Conservation (phyloP, 2,113 vertebrate species). For the Channa argus region DNA sequence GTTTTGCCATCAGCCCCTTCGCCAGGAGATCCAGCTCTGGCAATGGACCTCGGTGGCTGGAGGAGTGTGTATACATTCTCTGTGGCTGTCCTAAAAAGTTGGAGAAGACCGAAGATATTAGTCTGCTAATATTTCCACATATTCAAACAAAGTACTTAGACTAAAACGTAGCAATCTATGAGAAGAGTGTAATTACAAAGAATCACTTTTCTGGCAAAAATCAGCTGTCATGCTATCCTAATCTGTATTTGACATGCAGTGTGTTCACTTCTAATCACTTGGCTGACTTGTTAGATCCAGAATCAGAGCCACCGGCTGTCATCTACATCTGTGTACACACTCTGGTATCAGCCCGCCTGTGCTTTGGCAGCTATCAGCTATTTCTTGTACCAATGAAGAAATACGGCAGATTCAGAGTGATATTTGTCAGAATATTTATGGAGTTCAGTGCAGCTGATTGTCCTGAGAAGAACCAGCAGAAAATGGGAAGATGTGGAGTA, state of each 20-base stretch:
- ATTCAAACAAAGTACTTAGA: neutral
- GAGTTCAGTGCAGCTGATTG: conserved; percentile 15
- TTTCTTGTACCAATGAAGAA: conserved; percentile 42
- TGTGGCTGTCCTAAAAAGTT: conserved; percentile 65
- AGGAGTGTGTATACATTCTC: conserved; percentile 81
- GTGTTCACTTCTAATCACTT: conserved; percentile 51
- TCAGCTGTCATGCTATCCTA: conserved; percentile 5
- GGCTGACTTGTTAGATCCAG: conserved; percentile 35
- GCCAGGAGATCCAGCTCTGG: conserved; percentile 68
- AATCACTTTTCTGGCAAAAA: conserved; percentile 18
- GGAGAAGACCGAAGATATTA: neutral
- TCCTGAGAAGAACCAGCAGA: conserved; percentile 1
- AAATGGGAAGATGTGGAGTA: conserved; percentile 3
- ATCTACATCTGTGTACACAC: conserved; percentile 66
- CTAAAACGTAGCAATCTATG: neutral
- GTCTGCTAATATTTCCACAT: neutral
- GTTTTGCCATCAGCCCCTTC: conserved; percentile 68
- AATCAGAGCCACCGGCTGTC: conserved; percentile 57
- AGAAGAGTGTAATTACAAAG: neutral
- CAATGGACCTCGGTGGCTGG: conserved; percentile 67
- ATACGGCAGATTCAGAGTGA: conserved; percentile 31
- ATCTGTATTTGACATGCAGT: conserved; percentile 49
- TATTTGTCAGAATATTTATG: conserved; percentile 44
- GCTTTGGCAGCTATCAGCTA: conserved; percentile 45
- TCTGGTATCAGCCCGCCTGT: conserved; percentile 26